These are phyloP conservation scores for Ormyrus labotus DNA, from an alignment of 2,888 invertebrate genomes.

Conservation along the genomic window DNA sequence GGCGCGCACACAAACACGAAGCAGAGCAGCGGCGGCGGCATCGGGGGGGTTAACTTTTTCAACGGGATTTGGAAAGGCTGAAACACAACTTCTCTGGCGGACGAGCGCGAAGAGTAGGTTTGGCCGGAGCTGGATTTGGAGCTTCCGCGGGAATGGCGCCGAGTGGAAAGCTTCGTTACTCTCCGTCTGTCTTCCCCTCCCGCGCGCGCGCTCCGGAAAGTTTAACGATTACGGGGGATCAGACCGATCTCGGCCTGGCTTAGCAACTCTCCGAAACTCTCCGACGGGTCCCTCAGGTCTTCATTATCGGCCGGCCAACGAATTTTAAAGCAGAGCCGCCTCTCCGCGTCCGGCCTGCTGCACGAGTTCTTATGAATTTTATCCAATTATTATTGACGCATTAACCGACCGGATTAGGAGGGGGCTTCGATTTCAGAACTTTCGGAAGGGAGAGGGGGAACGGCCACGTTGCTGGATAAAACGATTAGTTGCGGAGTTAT, in stretches of 20 bases:
- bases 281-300: slow-evolving; percentile 23
- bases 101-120: slow-evolving; percentile 30
- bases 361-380: too few species aligned
- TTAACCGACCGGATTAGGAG: too few species aligned
- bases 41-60: slow-evolving; percentile 18
- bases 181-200: slow-evolving; percentile 26
- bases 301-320: slow-evolving; percentile 43
- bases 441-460: too few species aligned
- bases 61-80: slow-evolving; percentile 45
- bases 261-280: slow-evolving; percentile 52
- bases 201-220: slow-evolving; percentile 43
- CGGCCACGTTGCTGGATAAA: too few species aligned
- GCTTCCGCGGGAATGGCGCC: slow-evolving; percentile 17
- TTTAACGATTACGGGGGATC: slow-evolving; percentile 62
- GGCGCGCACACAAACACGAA: neutral
- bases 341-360: too few species aligned
- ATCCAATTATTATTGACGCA: too few species aligned
- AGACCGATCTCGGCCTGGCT: slow-evolving; percentile 59
- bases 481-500: too few species aligned
- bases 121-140: slow-evolving; percentile 38
- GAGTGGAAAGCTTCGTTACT: slow-evolving; percentile 29
- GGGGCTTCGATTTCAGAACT: too few species aligned
- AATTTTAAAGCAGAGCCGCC: slow-evolving; percentile 21
- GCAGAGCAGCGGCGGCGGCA: too few species aligned
- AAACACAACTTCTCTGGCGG: slow-evolving; percentile 34